These are phyloP conservation scores for Drosophila nr. perissopoda DNA, from an alignment of 2,888 invertebrate genomes.

Conservation along the genomic window DNA sequence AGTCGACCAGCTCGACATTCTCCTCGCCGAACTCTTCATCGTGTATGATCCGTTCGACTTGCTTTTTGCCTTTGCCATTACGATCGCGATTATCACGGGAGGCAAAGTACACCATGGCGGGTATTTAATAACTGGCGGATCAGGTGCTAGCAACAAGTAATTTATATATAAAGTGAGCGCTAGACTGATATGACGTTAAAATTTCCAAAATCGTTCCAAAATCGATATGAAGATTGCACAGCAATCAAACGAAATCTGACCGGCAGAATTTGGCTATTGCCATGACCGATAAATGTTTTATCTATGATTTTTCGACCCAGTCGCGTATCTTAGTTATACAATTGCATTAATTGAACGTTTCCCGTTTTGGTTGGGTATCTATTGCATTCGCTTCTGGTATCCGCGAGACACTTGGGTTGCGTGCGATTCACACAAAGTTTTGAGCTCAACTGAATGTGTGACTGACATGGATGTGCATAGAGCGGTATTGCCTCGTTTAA, in stretches of 20 bases:
- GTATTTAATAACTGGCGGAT: neutral
- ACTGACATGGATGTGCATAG: constrained; percentile 42
- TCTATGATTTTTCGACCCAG: constrained; percentile 6
- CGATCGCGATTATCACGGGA: constrained; percentile 73
- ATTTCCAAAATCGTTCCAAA: constrained; percentile 8
- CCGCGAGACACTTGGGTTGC: constrained; percentile 33
- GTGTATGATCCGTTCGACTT: constrained; percentile 81
- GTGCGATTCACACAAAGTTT: constrained; percentile 65
- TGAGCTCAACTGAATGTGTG: constrained; percentile 64
- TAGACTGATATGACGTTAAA: constrained; percentile 10
- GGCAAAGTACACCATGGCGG: constrained; percentile 69
- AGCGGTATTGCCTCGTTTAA: constrained; percentile 58
- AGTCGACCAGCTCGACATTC: constrained; percentile 84
- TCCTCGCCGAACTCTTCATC: constrained; percentile 85
- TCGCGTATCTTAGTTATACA: constrained; percentile 30
- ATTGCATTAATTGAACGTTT: constrained; percentile 53
- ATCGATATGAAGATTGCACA: constrained; percentile 26
- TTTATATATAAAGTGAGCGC: neutral
- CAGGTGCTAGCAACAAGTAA: neutral
- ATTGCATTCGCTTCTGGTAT: constrained; percentile 26
- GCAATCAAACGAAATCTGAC: constrained; percentile 27
- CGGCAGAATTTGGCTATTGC: constrained; percentile 18
- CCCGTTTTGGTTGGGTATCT: constrained; percentile 32
- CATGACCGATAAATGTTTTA: constrained; percentile 23
- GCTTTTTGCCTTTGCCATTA: constrained; percentile 57